Base-by-base conservation (phyloP, 2,888 invertebrate species). In the Horisme vitalbata region DNA sequence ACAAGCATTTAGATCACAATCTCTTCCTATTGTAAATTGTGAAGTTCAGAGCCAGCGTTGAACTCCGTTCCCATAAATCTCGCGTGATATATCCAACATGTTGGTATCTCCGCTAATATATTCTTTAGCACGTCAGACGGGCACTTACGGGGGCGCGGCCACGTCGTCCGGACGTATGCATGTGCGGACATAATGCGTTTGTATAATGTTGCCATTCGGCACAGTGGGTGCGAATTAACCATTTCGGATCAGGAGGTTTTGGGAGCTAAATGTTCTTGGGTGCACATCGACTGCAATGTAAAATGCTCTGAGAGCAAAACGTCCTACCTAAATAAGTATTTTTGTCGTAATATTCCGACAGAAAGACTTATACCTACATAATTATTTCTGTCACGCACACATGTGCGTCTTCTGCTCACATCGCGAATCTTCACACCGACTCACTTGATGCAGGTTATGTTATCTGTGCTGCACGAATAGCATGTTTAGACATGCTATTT, bases 61-160 rank as follows among this genome's bases (percentile, higher is more conserved):
- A 30, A 27, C 32, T 28, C 26, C 12, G 26, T 14, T 18, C 5
- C 37, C 41, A 45, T 52, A 37, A 52, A 52, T 52, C 50, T 49
- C 26, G 11, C 35, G 28, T 46, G 45, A 28, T 54, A 43, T 50
- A 55, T 54, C 45, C 47, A 53, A 32, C 51, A 39, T 36, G 45
- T 21, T 35, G 39, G 47, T 69, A 68, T 73, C 65, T 59, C 43
- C 49, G 57, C 65, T 76, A 73, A 82, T 79, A 75, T 76, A 80
- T 79, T 77, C 79, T 70, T 75, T 68, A 73, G 71, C 76, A 73
- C 72, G 72, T 77, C 72, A 52, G 65, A 45, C 55, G 55, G 59
- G 65, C 73, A 75, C 71, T 75, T 71, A 75, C 70, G 63, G 68
- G 71, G 77, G 75, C 68, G 76, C 67, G 68, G 62, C 57, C 54